Base-by-base conservation (phyloP, 30 jellyfish, hydroid and myxozoan species). In the Aurelia coerulea region DNA sequence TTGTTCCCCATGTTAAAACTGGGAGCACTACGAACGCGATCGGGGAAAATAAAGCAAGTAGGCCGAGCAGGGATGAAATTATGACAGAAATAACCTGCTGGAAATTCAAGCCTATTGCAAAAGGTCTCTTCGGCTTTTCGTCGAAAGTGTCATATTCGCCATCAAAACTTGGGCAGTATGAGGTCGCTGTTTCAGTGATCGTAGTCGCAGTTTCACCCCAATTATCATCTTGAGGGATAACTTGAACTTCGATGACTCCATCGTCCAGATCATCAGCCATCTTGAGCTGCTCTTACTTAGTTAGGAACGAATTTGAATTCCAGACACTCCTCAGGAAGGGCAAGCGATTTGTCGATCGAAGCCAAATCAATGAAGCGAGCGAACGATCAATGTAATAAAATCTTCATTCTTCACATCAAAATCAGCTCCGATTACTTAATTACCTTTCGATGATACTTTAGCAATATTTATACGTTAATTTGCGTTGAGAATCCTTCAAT, bases 191-290 rank as follows among this genome's bases (percentile, higher is more conserved):
- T 81, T 93, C 98, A n/a, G 98, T 95, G 53, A 89, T 95, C 5
- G 97, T 89, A 9, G 97, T 93, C 11, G 98, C 98, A 17, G 99
- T 95, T 74, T 95, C 99, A 64, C 99, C 99, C 99, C 99, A 95
- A 67, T 95, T 95, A 85, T 95, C 99, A 81, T 95, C 99, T 77
- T 95, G 99, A n/a, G 99, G 99, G 74, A 95, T 95, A 49, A 95
- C 99, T 79, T 95, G 99, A 49, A 95, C 99, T 74, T 95, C 99
- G 51, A 95, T 95, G 7, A 95, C 97, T 76, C 99, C 99, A 62
- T 95, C 99, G 62, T 95, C 99, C 59, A 76, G 32, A 74, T 95
- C 97, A 59, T 95, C 99, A 46, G 93, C 97, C 97, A 88, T 88
- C 56, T 46, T 46, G 56, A 46, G 56, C 56, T 46, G 56, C 49